Evolutionary conservation across 2,113 vertebrate species (phyloP).

Genomic region (Columba livia): DNA sequence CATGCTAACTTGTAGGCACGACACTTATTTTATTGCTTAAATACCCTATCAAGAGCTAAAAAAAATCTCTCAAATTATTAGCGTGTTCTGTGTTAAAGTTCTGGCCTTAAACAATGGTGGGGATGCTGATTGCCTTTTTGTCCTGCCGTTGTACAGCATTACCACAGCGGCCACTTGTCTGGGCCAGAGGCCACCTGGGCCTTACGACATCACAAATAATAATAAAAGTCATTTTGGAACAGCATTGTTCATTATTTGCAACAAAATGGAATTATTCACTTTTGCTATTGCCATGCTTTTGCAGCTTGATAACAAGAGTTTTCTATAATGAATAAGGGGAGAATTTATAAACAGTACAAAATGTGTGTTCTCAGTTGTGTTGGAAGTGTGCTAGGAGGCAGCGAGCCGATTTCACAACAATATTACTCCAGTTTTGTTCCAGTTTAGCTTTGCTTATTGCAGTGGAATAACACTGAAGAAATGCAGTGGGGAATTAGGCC

Average conservation of each 20-base stretch:
- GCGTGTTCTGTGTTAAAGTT: neutral
- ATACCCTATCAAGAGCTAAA: neutral
- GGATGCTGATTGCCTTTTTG: neutral
- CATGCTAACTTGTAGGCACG: too few species aligned
- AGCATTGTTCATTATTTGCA: neutral
- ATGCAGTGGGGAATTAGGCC: neutral
- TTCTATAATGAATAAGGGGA: neutral
- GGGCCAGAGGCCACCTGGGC: neutral
- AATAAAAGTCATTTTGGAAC: neutral
- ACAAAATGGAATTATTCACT: neutral
- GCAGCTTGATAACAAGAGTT: neutral
- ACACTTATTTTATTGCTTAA: neutral
- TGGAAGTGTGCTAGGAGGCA: constrained; percentile 13
- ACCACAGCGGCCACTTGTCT: neutral
- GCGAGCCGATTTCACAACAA: neutral
- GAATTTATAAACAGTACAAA: neutral
- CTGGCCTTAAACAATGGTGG: neutral
- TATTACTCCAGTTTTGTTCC: neutral
- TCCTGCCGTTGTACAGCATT: neutral
- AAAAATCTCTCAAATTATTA: neutral
- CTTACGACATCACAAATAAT: neutral
- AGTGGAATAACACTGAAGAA: neutral
- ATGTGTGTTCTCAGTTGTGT: neutral
- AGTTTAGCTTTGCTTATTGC: neutral
- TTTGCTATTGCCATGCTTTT: neutral